Percentiles rank a stretch among this genome's conserved stretches.
These are phyloP conservation scores for Vesta saturnalis DNA, from an alignment of 2,888 invertebrate genomes.

Conservation along the genomic window DNA sequence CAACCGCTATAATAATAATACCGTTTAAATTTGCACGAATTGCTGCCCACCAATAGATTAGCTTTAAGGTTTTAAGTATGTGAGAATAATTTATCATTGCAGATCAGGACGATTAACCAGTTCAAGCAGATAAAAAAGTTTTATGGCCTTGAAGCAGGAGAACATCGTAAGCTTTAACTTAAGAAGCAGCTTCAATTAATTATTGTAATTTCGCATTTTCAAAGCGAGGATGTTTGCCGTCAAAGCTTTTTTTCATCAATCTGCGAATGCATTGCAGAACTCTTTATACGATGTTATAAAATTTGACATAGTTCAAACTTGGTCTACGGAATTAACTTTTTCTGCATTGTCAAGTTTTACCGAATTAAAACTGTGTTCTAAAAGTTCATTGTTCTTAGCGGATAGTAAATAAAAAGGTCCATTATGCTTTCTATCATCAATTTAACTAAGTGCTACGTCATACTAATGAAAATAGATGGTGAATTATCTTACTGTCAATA, in stretches of 20 bases:
- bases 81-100: slow-evolving; percentile 3
- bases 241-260: background rate
- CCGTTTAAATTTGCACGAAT: background rate
- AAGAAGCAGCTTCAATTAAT: background rate
- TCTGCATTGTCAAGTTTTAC: background rate
- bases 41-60: background rate
- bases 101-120: background rate
- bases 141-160: slow-evolving; percentile 1
- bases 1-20: background rate
- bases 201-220: background rate
- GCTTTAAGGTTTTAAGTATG: background rate
- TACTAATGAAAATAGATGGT: slow-evolving; percentile 14
- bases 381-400: slow-evolving; percentile 31
- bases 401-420: slow-evolving; percentile 14
- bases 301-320: background rate
- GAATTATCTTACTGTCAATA: slow-evolving; percentile 9
- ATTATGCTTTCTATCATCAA: slow-evolving; percentile 24
- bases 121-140: slow-evolving; percentile 3
- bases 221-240: background rate
- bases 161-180: background rate
- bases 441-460: background rate
- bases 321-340: background rate
- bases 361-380: slow-evolving; percentile 24
- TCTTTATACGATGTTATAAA: background rate
- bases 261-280: no score